phyloP scores from a whole-genome alignment of 2,113 vertebrate species.

The Jaculus jaculus region DNA sequence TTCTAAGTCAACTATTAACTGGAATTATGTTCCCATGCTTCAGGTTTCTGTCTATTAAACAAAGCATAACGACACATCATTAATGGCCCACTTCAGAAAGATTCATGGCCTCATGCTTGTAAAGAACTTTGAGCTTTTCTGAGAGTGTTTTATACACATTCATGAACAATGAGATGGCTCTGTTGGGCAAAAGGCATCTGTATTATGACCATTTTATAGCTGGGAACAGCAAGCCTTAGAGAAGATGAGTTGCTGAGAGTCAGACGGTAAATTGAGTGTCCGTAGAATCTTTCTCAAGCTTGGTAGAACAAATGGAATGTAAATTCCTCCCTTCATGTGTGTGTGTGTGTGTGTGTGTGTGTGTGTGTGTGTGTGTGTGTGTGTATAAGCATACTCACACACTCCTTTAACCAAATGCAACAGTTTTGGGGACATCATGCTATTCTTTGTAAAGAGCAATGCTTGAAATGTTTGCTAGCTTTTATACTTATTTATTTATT shows the following conservation, averaged over 20 bases:
- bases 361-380: not conserved
- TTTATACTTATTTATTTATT: not conserved
- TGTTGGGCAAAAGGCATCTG: constrained; percentile 8
- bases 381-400: not conserved
- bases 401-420: constrained; percentile 27
- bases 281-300: constrained; percentile 2
- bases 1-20: constrained; percentile 60
- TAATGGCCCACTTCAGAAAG: constrained; percentile 67
- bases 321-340: not conserved
- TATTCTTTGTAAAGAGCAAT: not conserved
- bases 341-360: not conserved
- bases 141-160: constrained; percentile 52
- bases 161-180: constrained; percentile 46
- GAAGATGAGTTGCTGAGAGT: constrained; percentile 32
- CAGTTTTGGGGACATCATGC: too few relatives aligned
- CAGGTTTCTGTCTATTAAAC: constrained; percentile 39
- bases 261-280: not conserved
- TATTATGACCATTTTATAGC: constrained; percentile 46
- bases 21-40: constrained; percentile 28
- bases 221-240: constrained; percentile 45
- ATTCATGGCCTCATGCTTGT: constrained; percentile 62
- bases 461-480: not conserved
- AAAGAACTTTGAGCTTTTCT: constrained; percentile 66
- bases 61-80: constrained; percentile 65
- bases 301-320: not conserved